Base-by-base conservation (phyloP, 2,888 invertebrate genomes). In the Antheraea assamensis region DNA sequence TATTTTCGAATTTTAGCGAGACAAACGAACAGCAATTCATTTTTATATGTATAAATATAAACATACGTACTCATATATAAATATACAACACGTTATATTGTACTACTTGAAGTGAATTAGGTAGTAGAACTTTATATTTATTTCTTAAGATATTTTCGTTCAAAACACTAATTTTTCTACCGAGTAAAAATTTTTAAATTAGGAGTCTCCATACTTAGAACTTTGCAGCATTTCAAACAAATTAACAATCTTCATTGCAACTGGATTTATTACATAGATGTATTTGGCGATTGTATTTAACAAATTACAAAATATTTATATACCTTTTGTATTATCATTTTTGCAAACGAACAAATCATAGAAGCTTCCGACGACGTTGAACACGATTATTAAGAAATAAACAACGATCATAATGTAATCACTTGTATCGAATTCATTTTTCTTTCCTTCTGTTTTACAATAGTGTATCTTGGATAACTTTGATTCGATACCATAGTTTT, bases 281-380 rank as follows among this genome's bases (percentile, higher is more conserved):
- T 55, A 55, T 55, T 8, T 1, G 5, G 7, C 8, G 2, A 21
- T 8, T n/a, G 24, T 49, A 49, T 49, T 49, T 49, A 4, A 49
- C 19, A 49, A 49, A 3, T 49, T 19, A 19, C 19, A 42, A 7
- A 42, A 42, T 74, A 21, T n/a, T n/a, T 55, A 55, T 21, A 21
- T 81, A 91, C 91, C 91, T 83, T 80, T 75, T 80, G 86, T 87
- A 19, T n/a, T 42, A 27, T 21, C 24, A 35, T 82, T 80, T 30
- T 80, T 82, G 70, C 79, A 84, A 27, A 31, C 73, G 7, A 78
- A 5, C 8, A 79, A 66, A 77, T 92, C 92, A 72, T 93, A 93
- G 13, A 87, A 76, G 82, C 88, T 93, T 84, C 93, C 93, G 74
- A 83, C 76, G 71, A 84, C 74, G 73, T 92, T 92, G 15, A 91